Evolutionary conservation across 2,113 vertebrate species (phyloP).

Genomic region (Sciurus niger): DNA sequence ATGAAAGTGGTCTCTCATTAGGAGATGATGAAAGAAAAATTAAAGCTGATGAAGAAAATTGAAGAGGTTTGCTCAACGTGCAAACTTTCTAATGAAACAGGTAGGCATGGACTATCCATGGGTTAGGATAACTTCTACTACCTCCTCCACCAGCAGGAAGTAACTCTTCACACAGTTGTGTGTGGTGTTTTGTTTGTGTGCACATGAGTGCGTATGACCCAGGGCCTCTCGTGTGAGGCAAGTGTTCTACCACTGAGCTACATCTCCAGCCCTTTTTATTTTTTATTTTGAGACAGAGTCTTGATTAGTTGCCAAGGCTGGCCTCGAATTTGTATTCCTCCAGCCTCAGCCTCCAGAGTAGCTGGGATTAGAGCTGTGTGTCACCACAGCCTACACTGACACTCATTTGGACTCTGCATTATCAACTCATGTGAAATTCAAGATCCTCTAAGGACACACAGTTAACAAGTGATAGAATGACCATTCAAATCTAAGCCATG

Average conservation of each 20-base stretch:
- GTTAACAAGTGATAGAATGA: neutral
- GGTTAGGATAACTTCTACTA: neutral
- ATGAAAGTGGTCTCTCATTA: neutral
- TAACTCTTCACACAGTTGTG: neutral
- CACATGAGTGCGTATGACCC: neutral
- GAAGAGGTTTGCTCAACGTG: neutral
- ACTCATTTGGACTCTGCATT: neutral
- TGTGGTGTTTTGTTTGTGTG: neutral
- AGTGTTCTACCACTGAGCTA: neutral
- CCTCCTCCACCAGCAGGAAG: neutral
- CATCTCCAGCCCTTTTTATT: no score
- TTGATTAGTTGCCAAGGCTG: neutral
- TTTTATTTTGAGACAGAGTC: neutral
- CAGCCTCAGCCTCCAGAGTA: neutral
- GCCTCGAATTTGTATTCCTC: neutral
- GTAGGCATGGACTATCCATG: neutral
- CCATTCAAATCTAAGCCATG: neutral
- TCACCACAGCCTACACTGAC: neutral
- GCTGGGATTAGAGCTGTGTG: neutral
- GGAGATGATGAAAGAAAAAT: neutral
- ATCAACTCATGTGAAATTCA: neutral
- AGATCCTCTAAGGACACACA: neutral
- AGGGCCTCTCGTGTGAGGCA: neutral
- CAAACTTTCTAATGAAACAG: neutral
- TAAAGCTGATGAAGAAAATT: neutral